phyloP scores from a whole-genome alignment of 2,797 vertebrate species.

The Monodelphis domestica region DNA sequence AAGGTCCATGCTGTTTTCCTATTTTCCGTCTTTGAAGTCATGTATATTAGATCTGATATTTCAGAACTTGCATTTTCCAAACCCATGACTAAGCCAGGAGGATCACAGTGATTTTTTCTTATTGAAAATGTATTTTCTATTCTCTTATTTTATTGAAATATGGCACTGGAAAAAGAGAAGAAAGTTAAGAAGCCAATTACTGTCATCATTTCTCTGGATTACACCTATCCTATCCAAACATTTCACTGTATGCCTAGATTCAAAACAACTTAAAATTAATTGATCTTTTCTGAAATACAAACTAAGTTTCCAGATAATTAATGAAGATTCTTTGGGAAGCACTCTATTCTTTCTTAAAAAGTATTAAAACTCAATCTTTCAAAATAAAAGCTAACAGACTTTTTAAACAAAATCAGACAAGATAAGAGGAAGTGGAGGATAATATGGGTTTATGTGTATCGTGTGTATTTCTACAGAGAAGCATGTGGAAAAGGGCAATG shows the following conservation, averaged over 20 bases:
- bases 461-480: not conserved
- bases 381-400: conserved; percentile 5
- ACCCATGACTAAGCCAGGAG: conserved; percentile 24
- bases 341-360: conserved; percentile 25
- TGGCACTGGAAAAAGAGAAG: conserved; percentile 11
- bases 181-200: conserved; percentile 54
- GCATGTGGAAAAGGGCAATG: not conserved
- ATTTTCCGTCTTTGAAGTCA: conserved; percentile 47
- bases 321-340: not conserved
- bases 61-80: conserved; percentile 52
- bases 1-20: conserved; percentile 12
- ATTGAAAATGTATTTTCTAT: conserved; percentile 51
- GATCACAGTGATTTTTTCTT: conserved; percentile 50
- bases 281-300: conserved; percentile 36
- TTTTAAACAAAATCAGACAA: conserved; percentile 22
- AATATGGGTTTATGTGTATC: not conserved
- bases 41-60: conserved; percentile 21
- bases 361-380: conserved; percentile 30
- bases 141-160: conserved; percentile 38
- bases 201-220: conserved; percentile 31
- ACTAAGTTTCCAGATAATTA: conserved; percentile 42
- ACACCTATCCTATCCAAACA: conserved; percentile 57
- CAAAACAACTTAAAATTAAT: conserved; percentile 16
- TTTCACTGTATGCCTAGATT: conserved; percentile 32
- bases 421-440: not conserved